These are phyloP conservation scores for Mixornis gularis DNA, from an alignment of 2,113 vertebrate genomes.

Conservation along the genomic window DNA sequence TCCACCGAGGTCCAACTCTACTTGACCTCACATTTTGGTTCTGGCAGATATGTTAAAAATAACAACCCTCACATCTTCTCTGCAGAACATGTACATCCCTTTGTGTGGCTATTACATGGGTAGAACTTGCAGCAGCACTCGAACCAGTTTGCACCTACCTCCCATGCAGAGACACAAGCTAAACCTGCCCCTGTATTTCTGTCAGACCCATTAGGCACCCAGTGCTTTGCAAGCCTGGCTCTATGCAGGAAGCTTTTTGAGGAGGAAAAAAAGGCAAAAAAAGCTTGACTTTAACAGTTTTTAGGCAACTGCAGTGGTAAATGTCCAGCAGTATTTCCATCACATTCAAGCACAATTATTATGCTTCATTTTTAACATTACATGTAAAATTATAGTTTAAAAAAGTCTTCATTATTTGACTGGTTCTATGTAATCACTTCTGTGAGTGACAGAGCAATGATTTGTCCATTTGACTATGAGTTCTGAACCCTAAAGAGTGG, in stretches of 20 bases:
- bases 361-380: neutral
- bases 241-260: neutral
- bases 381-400: neutral
- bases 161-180: accelerated
- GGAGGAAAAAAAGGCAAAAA: neutral
- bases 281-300: neutral
- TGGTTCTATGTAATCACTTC: neutral
- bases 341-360: neutral
- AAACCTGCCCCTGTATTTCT: neutral
- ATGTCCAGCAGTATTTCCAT: neutral
- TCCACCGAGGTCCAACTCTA: neutral
- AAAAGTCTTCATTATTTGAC: neutral
- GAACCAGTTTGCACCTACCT: neutral
- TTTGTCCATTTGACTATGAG: neutral
- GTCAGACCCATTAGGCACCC: accelerated
- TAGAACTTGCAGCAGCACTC: neutral
- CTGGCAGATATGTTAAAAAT: neutral
- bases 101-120: neutral
- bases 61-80: neutral
- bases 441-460: neutral
- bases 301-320: neutral
- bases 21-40: neutral
- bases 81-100: neutral
- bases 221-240: neutral
- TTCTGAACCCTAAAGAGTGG: neutral